Evolutionary conservation across 1,140 invertebrate species (phyloP), one percentile per base, ranked within the genome.

Genomic region (Drosophila arizonae): DNA sequence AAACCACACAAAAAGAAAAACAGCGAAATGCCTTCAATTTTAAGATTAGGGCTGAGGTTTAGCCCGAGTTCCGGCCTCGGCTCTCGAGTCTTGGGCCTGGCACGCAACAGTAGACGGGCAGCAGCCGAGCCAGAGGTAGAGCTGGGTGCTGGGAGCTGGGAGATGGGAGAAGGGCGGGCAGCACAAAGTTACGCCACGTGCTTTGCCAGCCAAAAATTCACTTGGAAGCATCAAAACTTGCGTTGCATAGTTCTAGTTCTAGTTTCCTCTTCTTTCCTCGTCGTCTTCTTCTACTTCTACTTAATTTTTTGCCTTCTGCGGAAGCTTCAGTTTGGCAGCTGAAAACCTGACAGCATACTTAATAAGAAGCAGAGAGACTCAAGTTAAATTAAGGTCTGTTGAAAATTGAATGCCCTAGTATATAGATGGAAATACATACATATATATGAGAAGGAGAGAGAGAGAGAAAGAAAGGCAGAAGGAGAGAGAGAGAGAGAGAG

Each of bases 131-230:
- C 43, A 17, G 43, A 21, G 10, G 52, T 13, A 13, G 54, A 36
- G 30, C 8, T 6, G 54, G 15, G 3, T 30, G 36, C 5, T 24
- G 11, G 10, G 30, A 6, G 17, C 6, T 39, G 51, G 15, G 4
- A 13, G 46, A 3, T 30, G 51, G 33, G 17, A 17, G 17, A 17
- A 17, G 17, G 26, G 39, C 56, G 39, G 2, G 15, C 52, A 48
- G 17, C 10, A 72, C 10, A 75, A 84, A 85, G 63, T 85, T 81
- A 50, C 51, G 78, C 75, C 81, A 87, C 75, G 79, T 87, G 72
- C 76, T 81, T 45, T 48, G 66, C 66, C 46, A 72, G 62, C 33
- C 28, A 75, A 77, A 84, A 85, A 81, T 78, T 69, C 77, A 86
- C 76, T 79, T 80, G 46, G 15, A 48, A 36, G 66, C 58, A 55